A percentile compares a stretch with the other conserved stretches of the same genome.
Conservation (phyloP, 1,140 invertebrate genomes). For the Lordiphosa mommai region DNA sequence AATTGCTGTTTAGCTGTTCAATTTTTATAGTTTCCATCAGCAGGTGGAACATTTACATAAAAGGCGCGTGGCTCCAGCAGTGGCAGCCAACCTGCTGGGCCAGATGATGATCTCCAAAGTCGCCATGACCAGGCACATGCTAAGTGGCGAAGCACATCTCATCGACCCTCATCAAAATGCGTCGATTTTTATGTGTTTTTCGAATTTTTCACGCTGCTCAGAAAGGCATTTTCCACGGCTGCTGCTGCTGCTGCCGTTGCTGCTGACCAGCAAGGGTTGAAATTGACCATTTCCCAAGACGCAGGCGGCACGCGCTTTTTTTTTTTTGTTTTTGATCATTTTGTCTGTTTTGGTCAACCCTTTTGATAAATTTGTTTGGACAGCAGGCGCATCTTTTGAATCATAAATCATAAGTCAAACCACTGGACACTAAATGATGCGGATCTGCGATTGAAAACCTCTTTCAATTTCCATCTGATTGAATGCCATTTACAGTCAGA, state of each 20-base stretch:
- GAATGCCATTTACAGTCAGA: slow-evolving; percentile 12
- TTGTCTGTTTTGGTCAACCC: slow-evolving; percentile 21
- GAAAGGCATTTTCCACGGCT: no score
- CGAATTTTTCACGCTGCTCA: slow-evolving; percentile 62
- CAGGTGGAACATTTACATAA: slow-evolving; percentile 40
- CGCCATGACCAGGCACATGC: neutral
- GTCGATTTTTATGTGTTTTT: slow-evolving; percentile 61
- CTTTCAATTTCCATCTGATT: neutral
- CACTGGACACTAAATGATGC: slow-evolving; percentile 30
- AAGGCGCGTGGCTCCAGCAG: slow-evolving; percentile 42
- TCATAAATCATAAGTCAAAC: slow-evolving; percentile 28
- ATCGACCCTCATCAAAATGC: slow-evolving; percentile 64
- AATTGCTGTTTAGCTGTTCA: slow-evolving; percentile 15
- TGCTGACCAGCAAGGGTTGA: slow-evolving; percentile 33
- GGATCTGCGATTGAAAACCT: neutral
- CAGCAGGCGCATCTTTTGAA: slow-evolving; percentile 27
- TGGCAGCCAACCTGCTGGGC: slow-evolving; percentile 32
- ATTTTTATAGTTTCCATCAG: neutral
- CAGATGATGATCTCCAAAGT: neutral
- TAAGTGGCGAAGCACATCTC: slow-evolving; percentile 29
- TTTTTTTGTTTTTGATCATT: slow-evolving; percentile 15
- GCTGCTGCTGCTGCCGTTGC: slow-evolving; percentile 36
- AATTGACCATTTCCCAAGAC: slow-evolving; percentile 6
- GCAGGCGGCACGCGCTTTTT: slow-evolving; percentile 15
- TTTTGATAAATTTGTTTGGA: slow-evolving; percentile 1